Evolutionary conservation across 2,797 vertebrate genomes (phyloP).

Genomic region (Acrossocheilus wenchowensis): DNA sequence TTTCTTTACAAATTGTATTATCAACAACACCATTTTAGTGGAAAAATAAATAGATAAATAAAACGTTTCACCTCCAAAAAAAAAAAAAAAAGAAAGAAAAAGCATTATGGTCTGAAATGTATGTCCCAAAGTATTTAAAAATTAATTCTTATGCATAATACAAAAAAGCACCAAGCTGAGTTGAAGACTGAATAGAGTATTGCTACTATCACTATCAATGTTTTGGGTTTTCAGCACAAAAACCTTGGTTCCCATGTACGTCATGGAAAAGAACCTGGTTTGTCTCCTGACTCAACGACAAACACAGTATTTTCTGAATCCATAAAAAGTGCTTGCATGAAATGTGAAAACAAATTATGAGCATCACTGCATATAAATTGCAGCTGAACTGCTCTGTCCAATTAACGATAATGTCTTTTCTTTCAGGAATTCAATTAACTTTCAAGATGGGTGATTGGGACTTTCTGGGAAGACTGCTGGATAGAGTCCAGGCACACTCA

Average conservation of each 20-base stretch:
- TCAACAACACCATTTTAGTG: neutral
- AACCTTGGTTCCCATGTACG: slow-evolving; percentile 62
- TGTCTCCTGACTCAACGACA: slow-evolving; percentile 1
- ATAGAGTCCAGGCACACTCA: slow-evolving; percentile 94
- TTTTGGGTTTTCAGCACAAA: slow-evolving; percentile 62
- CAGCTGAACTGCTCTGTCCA: neutral
- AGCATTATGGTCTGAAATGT: no score
- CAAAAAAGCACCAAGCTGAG: neutral
- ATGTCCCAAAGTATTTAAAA: neutral
- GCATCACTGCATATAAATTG: neutral
- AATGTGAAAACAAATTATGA: neutral
- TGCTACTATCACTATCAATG: neutral
- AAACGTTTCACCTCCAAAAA: neutral
- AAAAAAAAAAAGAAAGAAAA: no score
- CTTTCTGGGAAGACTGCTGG: slow-evolving; percentile 90
- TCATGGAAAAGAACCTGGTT: slow-evolving; percentile 62
- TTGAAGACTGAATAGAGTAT: neutral
- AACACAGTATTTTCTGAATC: neutral
- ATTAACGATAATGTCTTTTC: neutral
- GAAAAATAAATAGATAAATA: no score
- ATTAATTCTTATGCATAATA: neutral
- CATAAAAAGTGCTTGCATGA: neutral
- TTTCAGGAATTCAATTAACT: slow-evolving; percentile 12
- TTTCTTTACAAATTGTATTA: neutral
- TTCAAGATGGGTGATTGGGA: slow-evolving; percentile 91